These are phyloP conservation scores for Sebastes aleutianus DNA, from an alignment of 2,797 vertebrate genomes.

Conservation along the genomic window DNA sequence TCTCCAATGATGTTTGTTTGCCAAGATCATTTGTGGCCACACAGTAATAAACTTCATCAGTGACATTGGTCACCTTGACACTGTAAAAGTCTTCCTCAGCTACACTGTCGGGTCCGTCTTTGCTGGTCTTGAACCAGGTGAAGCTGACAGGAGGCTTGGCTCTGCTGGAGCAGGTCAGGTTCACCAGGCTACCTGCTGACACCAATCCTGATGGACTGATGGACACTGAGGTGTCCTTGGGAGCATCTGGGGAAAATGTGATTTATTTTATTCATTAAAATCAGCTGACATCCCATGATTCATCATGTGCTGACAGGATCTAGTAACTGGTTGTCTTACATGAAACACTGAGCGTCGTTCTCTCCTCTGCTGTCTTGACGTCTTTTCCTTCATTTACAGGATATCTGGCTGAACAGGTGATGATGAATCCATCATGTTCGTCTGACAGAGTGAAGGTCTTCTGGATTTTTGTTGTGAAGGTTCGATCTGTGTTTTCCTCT, in stretches of 20 bases:
- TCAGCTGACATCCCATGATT: background rate
- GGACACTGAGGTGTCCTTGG: conserved; percentile 47
- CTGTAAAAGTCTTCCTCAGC: accelerated
- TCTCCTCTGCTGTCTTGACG: background rate
- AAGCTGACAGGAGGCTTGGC: conserved; percentile 61
- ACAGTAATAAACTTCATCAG: background rate
- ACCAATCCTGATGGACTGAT: conserved; percentile 40
- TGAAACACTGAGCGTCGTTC: conserved; percentile 20
- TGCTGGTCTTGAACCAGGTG: conserved; percentile 54
- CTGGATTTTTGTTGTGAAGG: conserved; percentile 27
- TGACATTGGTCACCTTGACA: background rate
- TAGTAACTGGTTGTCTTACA: conserved; percentile 28
- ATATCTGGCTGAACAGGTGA: conserved; percentile 57
- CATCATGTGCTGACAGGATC: background rate
- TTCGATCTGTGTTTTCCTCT: conserved; percentile 35
- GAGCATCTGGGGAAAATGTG: conserved; percentile 49
- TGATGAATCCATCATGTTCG: conserved; percentile 34
- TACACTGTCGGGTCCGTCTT: background rate
- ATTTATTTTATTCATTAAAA: background rate
- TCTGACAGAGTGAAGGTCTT: conserved; percentile 50
- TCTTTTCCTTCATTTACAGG: conserved; percentile 8
- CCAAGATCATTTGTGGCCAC: background rate
- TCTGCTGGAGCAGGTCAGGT: conserved; percentile 67
- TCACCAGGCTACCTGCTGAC: conserved; percentile 53
- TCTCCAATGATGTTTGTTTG: background rate